Evolutionary conservation across 2,113 vertebrate genomes (phyloP).

Genomic region (Nannobrachium achirus): DNA sequence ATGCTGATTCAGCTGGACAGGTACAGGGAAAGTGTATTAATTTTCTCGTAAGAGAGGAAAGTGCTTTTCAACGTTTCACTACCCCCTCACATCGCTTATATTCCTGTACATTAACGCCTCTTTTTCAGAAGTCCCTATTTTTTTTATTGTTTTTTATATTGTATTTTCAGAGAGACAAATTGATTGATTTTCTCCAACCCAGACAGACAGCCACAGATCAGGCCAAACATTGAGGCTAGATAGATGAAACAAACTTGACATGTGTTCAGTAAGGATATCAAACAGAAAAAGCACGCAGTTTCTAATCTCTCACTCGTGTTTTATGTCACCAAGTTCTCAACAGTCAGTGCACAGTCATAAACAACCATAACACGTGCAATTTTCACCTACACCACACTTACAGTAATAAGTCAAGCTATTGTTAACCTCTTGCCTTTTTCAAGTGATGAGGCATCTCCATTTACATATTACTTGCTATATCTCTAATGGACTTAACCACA

Average conservation of each 20-base stretch:
- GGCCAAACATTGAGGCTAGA: background rate
- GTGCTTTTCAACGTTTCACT: slow-evolving; percentile 67
- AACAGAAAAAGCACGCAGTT: slow-evolving; percentile 37
- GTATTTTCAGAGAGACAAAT: slow-evolving; percentile 29
- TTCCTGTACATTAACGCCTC: slow-evolving; percentile 51
- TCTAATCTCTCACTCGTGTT: slow-evolving; percentile 41
- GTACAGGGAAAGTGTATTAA: slow-evolving; percentile 52
- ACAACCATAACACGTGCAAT: slow-evolving; percentile 35
- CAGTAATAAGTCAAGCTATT: slow-evolving; percentile 25
- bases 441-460: slow-evolving; percentile 43
- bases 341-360: slow-evolving; percentile 26
- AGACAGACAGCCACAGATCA: slow-evolving; percentile 32
- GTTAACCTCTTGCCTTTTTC: slow-evolving; percentile 56
- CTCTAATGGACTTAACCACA: slow-evolving; percentile 64
- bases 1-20: slow-evolving; percentile 56
- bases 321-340: slow-evolving; percentile 34
- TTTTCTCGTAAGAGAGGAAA: slow-evolving; percentile 58
- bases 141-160: too few relatives aligned
- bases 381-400: slow-evolving; percentile 49
- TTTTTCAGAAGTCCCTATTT: slow-evolving; percentile 46
- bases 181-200: background rate
- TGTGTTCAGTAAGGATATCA: slow-evolving; percentile 43
- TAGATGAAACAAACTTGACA: slow-evolving; percentile 30
- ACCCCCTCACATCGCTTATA: slow-evolving; percentile 35
- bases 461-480: slow-evolving; percentile 69